These are phyloP conservation scores for Butorides virescens DNA, from an alignment of 2,113 vertebrate genomes.

Conservation along the genomic window DNA sequence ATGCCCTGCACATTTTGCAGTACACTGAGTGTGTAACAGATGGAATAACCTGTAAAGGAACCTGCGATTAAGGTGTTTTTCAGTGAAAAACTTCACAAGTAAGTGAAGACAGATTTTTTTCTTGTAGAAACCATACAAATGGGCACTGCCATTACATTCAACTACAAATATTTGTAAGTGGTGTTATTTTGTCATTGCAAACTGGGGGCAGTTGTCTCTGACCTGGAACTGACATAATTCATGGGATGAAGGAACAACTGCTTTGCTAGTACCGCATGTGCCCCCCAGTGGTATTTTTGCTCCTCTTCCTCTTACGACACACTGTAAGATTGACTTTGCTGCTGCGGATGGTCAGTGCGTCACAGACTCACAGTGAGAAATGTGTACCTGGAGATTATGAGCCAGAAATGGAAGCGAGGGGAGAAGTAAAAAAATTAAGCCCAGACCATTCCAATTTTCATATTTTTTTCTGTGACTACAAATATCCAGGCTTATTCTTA, in stretches of 20 bases:
- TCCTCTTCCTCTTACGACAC: neutral
- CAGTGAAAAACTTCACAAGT: neutral
- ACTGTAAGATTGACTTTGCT: neutral
- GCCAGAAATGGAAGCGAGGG: neutral
- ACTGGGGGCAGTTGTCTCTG: neutral
- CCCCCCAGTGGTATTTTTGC: constrained; percentile 55
- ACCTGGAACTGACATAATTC: neutral
- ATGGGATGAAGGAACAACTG: neutral
- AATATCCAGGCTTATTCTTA: neutral
- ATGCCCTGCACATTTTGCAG: neutral
- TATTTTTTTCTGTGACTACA: neutral
- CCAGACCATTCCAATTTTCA: accelerated
- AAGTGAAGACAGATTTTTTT: neutral
- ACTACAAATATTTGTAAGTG: neutral
- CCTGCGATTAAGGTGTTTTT: accelerated
- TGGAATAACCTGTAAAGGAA: accelerated
- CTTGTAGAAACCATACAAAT: neutral
- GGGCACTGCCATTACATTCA: neutral
- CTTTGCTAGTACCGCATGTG: constrained; percentile 50
- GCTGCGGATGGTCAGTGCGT: neutral
- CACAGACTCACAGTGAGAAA: neutral
- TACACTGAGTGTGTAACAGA: neutral
- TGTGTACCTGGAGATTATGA: neutral
- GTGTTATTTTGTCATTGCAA: neutral
- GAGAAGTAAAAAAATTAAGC: neutral